Percentiles rank a stretch among this genome's conserved stretches.
phyloP scores from a whole-genome alignment of 2,888 invertebrate genomes.

The Eupithecia tripunctaria region DNA sequence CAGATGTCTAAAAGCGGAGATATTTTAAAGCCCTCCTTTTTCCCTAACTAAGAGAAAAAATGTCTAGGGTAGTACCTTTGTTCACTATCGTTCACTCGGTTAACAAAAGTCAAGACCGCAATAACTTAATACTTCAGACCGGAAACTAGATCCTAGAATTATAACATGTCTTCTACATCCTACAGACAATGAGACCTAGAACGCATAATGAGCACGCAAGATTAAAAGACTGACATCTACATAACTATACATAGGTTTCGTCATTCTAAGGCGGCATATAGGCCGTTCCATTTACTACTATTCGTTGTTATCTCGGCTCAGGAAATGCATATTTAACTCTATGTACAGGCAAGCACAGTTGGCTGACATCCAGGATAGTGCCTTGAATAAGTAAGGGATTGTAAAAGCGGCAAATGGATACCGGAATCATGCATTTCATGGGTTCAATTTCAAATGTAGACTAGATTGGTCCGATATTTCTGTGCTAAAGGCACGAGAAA shows the following conservation, averaged over 20 bases:
- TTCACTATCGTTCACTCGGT: no score
- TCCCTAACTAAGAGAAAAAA: no score
- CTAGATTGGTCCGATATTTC: not conserved
- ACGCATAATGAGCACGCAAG: slow-evolving; percentile 7
- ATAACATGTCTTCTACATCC: not conserved
- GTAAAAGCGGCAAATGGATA: slow-evolving; percentile 33
- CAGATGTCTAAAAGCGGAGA: no score
- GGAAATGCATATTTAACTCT: slow-evolving; percentile 35
- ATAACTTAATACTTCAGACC: slow-evolving; percentile 7
- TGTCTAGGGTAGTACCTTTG: no score
- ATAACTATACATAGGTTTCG: slow-evolving; percentile 25
- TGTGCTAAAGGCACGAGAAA: not conserved
- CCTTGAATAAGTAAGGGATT: slow-evolving; percentile 36
- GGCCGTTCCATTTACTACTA: slow-evolving; percentile 30
- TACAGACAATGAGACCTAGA: slow-evolving; percentile 14
- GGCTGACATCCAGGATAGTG: slow-evolving; percentile 37
- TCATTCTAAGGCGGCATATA: slow-evolving; percentile 23
- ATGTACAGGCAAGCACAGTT: slow-evolving; percentile 31
- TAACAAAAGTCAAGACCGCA: not conserved
- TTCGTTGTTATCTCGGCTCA: slow-evolving; percentile 29
- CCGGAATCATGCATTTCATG: slow-evolving; percentile 26
- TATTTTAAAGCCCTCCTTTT: no score
- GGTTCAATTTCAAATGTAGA: slow-evolving; percentile 2
- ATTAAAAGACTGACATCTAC: slow-evolving; percentile 19
- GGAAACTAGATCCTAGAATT: slow-evolving; percentile 19